Evolutionary conservation across 2,113 vertebrate species (phyloP).

Genomic region (Anser brachyrhynchus): DNA sequence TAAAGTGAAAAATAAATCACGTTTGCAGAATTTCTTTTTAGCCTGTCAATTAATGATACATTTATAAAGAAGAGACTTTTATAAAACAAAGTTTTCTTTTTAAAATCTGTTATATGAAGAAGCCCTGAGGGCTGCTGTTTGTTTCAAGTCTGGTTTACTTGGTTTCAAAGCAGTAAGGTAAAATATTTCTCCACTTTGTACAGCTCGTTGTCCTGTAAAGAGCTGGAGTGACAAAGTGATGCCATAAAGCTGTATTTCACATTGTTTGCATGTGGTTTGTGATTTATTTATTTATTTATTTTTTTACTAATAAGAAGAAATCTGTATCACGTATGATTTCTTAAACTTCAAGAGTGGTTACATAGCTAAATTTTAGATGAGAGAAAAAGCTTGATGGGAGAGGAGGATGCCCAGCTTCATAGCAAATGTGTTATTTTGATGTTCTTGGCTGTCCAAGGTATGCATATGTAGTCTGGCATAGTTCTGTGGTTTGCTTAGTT

Average conservation of each 20-base stretch:
- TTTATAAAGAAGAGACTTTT: neutral
- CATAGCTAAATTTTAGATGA: neutral
- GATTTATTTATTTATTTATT: neutral
- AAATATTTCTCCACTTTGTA: neutral
- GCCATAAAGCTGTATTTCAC: neutral
- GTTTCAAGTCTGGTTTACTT: constrained; percentile 4
- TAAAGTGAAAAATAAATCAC: neutral
- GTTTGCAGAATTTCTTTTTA: neutral
- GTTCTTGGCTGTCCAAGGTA: neutral
- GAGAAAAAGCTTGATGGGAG: neutral
- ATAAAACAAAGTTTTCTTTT: neutral
- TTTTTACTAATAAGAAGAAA: constrained; percentile 26
- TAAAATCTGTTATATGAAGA: neutral
- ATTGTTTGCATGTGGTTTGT: neutral
- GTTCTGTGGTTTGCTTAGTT: neutral
- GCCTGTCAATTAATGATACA: neutral
- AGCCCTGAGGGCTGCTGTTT: neutral
- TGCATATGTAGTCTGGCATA: neutral
- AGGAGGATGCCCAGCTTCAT: constrained; percentile 1
- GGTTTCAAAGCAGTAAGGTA: constrained; percentile 15
- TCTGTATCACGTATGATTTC: neutral
- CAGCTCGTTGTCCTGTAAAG: neutral
- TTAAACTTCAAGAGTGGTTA: neutral
- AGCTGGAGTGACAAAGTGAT: neutral
- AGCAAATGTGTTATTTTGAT: constrained; percentile 14